Base-by-base conservation (phyloP, 2,888 invertebrate species). In the Eutolmus rufibarbis region DNA sequence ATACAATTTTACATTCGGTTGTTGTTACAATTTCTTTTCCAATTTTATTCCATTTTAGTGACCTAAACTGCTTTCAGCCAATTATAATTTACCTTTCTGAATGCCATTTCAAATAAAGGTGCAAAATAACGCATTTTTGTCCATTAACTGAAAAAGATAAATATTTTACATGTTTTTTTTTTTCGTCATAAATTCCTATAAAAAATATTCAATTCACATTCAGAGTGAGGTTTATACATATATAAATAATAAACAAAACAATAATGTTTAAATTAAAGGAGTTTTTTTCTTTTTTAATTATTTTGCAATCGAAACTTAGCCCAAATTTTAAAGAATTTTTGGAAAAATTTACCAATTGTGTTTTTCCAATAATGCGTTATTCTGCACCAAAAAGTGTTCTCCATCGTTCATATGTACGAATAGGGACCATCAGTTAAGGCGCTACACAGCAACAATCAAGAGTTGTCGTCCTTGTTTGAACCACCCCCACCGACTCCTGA, bases 371-470 rank as follows among this genome's bases (percentile, higher is more conserved):
- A 92, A 91, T 92, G 92, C 91, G 90, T 90, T 91, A 92, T 91
- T 91, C 92, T 92, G 91, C 91, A 90, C 91, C 91, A 90, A 90
- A 92, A 90, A 90, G 91, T 91, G 90, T 91, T 92, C 91, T 92
- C 92, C 91, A 92, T 91, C 91, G 93, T 93, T 93, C 93, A 93
- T 92, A 93, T 93, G 92, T 93, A 93, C 91, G 93, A 93, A 95
- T 98, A 98, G 94, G 98, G 98, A 94, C 98, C 98, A 94, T 98
- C 98, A 92, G 98, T 98, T 95, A 98, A 97, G 96, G 98, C 98
- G 97, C 98, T 98, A 97, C 98, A 98, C 95, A 98, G 96, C 96
- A 98, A 96, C 95, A 98, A 97, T 98, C 98, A 98, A 96, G 98
- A 98, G 94, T 97, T 97, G 94, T 98, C 97, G 94, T 98, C 97